Evolutionary conservation across 23 tunicate species (phyloP).

Genomic region (Diplosoma virens): DNA sequence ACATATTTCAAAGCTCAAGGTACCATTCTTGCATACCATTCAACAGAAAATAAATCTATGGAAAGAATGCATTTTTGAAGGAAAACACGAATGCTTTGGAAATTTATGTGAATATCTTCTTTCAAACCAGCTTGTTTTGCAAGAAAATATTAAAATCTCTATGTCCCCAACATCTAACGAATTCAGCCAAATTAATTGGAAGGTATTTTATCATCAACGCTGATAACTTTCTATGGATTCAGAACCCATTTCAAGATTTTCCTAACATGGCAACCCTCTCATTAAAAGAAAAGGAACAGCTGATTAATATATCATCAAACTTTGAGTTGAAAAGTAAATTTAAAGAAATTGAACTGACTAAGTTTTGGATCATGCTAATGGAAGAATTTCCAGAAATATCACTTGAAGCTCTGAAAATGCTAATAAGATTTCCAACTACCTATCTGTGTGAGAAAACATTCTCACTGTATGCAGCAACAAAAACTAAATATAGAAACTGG

Average conservation of each 20-base stretch:
- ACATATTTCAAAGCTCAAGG: conserved; percentile 22
- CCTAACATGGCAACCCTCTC: conserved; percentile 25
- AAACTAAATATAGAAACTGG: conserved; percentile 5
- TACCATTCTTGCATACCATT: conserved; percentile 23
- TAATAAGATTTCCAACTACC: conserved; percentile 20
- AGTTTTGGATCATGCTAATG: conserved; percentile 26
- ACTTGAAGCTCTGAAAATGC: conserved; percentile 18
- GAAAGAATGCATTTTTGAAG: conserved; percentile 31
- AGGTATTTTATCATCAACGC: conserved; percentile 28
- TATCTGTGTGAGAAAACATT: conserved; percentile 23
- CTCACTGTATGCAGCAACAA: conserved; percentile 17
- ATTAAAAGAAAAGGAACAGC: conserved; percentile 25
- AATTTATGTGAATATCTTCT: conserved; percentile 26
- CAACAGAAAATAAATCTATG: conserved; percentile 21
- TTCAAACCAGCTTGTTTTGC: conserved; percentile 24
- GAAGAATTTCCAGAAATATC: conserved; percentile 28
- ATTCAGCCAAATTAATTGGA: conserved; percentile 21
- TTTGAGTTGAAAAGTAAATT: conserved; percentile 26
- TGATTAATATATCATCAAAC: conserved; percentile 13
- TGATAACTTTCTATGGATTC: conserved; percentile 15
- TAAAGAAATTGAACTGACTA: conserved; percentile 18
- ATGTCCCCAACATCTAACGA: conserved; percentile 25
- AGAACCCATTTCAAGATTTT: conserved; percentile 27
- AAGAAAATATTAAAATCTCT: conserved; percentile 15
- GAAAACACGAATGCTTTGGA: conserved; percentile 33